Base-by-base conservation (phyloP, 1,140 invertebrate species). In the Camponotus vicinus region DNA sequence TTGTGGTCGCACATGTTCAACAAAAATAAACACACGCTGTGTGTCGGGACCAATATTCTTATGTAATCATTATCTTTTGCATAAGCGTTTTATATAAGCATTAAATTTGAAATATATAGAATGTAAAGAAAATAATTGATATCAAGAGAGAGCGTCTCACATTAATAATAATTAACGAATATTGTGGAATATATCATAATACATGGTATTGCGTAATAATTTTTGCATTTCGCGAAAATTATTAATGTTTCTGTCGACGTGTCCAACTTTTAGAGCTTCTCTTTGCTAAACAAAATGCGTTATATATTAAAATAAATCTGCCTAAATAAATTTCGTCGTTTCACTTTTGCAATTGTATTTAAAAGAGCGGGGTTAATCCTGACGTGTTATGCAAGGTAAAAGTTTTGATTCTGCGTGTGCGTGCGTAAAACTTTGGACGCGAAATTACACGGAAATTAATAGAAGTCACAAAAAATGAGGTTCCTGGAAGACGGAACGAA, bases 401-500 rank as follows among this genome's bases (percentile, higher is more conserved):
- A 49, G 40, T 37, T 82, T 82, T 61, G 61, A 49, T 61, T 11
- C 67, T 34, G 40, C 40, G 8, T 61, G 32, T 49, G 21, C 6
- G 45, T 49, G 45, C 45, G 49, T 52, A 52, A 49, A 75, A 75
- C 75, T 63, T 83, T 13, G 3, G 15, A 8, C 55, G 13, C 40
- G 11, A 75, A 80, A 83, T 83, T 83, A 83, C 34, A 75, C 40
- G 40, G 55, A 61, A 37, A 73, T 73, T 83, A 83, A 75, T 63
- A 73, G 69, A 34, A 49, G 69, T 3, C 13, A 83, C 13, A 73
- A 61, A 59, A 71, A 75, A 73, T 21, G 32, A 70, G 27, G 52
- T 89, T 88, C 87, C 49, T 13, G 21, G 82, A 86, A 89, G 82
- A 32, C 15, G 57, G 45, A 27, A 37, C 49, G 40, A 70, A 75